A percentile compares a stretch with the other conserved stretches of the same genome.
These are phyloP conservation scores for Cynopterus sphinx DNA, from an alignment of 2,797 vertebrate species.

Conservation along the genomic window DNA sequence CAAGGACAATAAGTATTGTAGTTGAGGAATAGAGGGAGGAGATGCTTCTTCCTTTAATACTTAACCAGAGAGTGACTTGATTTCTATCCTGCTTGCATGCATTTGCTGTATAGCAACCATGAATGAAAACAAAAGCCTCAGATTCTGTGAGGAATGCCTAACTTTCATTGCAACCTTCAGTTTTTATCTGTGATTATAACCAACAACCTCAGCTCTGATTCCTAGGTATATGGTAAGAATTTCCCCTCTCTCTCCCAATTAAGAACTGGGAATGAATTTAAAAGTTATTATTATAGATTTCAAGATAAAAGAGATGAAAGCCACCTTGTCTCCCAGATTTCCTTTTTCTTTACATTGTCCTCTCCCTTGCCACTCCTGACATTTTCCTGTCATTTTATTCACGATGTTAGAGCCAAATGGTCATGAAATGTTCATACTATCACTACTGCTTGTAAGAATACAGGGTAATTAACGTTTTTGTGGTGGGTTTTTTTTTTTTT, in stretches of 20 bases:
- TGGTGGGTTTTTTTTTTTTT: not conserved
- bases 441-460: not conserved
- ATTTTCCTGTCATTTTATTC: not conserved
- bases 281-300: not conserved
- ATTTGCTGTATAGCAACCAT: not conserved
- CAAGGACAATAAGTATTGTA: not conserved
- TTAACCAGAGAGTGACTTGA: not conserved
- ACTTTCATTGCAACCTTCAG: not conserved
- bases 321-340: not conserved
- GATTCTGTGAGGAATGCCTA: not conserved
- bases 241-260: conserved; percentile 44
- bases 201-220: conserved; percentile 24
- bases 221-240: conserved; percentile 8
- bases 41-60: not conserved
- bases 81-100: not conserved
- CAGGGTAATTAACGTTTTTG: not conserved
- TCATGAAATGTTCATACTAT: not conserved
- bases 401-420: not conserved
- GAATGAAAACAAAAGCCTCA: not conserved
- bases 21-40: not conserved
- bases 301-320: not conserved
- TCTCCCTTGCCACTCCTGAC: not conserved
- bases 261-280: conserved; percentile 36
- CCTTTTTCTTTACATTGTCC: not conserved
- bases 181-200: not conserved